A percentile compares a stretch with the other conserved stretches of the same genome.
phyloP scores from a whole-genome alignment of 2,888 invertebrate species.

The Bimastos eiseni region DNA sequence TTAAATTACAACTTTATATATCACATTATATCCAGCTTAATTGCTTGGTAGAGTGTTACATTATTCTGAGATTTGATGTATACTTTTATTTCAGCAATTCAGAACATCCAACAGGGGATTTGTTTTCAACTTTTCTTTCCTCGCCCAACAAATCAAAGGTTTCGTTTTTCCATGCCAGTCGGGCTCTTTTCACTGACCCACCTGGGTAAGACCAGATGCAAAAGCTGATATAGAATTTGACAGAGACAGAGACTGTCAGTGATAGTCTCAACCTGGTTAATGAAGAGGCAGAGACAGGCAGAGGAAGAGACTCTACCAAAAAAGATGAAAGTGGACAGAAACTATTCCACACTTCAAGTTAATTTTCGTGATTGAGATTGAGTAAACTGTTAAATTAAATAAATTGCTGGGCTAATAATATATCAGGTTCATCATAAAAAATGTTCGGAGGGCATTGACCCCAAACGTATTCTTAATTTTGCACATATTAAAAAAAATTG shows the following conservation, averaged over 20 bases:
- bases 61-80: background rate
- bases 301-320: too few species aligned
- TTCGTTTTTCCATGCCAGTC: background rate
- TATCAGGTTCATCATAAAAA: too few species aligned
- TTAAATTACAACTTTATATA: background rate
- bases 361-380: too few species aligned
- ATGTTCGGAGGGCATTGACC: too few species aligned
- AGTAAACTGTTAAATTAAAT: too few species aligned
- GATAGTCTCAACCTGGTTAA: too few species aligned
- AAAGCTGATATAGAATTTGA: background rate
- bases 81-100: background rate
- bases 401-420: too few species aligned
- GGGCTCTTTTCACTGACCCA: slow-evolving; percentile 15
- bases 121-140: background rate
- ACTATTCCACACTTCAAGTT: too few species aligned
- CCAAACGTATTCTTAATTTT: too few species aligned
- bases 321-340: too few species aligned
- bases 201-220: background rate
- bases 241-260: background rate
- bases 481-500: too few species aligned
- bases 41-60: background rate
- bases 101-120: background rate
- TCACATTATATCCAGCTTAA: background rate
- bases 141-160: background rate
- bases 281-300: too few species aligned